Base-by-base conservation (phyloP, 2,797 vertebrate genomes). In the Spinus olivaceus region DNA sequence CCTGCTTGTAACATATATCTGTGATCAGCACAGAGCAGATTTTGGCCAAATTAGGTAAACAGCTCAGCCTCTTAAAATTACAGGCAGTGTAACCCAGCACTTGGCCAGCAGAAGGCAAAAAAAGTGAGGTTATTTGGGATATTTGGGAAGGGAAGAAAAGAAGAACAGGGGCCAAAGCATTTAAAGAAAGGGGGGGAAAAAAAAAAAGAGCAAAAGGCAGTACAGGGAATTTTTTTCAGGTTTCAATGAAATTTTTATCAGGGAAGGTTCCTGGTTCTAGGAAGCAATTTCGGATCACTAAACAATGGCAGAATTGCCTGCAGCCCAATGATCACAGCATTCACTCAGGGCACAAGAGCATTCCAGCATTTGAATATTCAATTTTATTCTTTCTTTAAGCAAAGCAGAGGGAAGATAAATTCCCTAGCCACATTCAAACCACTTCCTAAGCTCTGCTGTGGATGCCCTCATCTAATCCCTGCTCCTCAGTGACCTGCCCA, bases 341-440 rank as follows among this genome's bases (percentile, higher is more conserved):
- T 96, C 94, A 88, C 83, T 81, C 92, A 28, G 86, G 91, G 88
- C 92, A 88, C 47, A 16, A 7, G 15, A 82, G 91, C 67, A 32
- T 71, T 30, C 81, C 81, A 77, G 49, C 44, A 92, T 24, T 13
- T 78, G 69, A 91, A 90, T 77, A 92, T 64, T 53, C 78, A 50
- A 15, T 59, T 86, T 51, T 28, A 21, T 5, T 91, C 78, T 67
- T 81, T 37, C 35, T 91, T 61, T 65, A 64, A 95, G 85, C 72
- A 71, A 86, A 94, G 83, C 44, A 57, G 50, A 39, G 53, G 32
- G 64, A 57, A 12, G 37, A 71, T 12, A 30, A 39, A 60, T 82
- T 81, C 64, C 81, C 60, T 35, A 9, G 60, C 37, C 49, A 60
- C 66, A 61, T 18, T 83, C 35, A 65, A 80, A 76, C 12, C 60